A percentile compares a stretch with the other conserved stretches of the same genome.
Conservation (phyloP, 2,113 vertebrate genomes). For the Sphyrna mokarran region DNA sequence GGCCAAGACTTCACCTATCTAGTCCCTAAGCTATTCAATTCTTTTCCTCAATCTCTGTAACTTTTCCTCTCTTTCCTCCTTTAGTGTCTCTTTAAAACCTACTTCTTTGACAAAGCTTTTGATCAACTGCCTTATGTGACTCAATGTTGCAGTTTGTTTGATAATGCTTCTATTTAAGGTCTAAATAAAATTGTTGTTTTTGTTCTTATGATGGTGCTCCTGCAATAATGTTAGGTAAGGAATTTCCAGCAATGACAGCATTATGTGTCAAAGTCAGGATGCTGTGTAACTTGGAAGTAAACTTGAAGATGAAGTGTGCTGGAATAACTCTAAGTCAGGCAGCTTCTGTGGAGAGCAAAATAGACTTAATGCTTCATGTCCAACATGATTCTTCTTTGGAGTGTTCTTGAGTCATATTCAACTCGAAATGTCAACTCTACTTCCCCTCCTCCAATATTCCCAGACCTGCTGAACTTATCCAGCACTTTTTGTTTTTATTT, state of each 20-base stretch:
- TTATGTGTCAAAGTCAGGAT: too few relatives aligned
- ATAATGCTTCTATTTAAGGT: background rate
- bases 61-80: background rate
- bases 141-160: background rate
- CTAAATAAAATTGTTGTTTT: background rate
- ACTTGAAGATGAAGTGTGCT: too few relatives aligned
- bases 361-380: too few relatives aligned
- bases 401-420: too few relatives aligned
- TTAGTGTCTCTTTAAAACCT: background rate
- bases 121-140: background rate
- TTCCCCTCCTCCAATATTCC: too few relatives aligned
- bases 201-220: background rate
- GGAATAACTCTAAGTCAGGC: too few relatives aligned
- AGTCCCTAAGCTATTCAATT: background rate
- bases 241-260: background rate
- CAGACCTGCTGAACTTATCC: too few relatives aligned
- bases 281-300: background rate
- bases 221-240: background rate
- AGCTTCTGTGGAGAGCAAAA: too few relatives aligned
- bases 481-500: too few relatives aligned
- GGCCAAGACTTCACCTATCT: background rate
- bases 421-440: too few relatives aligned
- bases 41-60: background rate
- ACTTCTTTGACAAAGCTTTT: background rate
- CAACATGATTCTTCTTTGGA: too few relatives aligned